Percentiles rank a stretch among this genome's conserved stretches.
phyloP scores from a whole-genome alignment of 2,797 vertebrate genomes.

The Microctenopoma lineatum region DNA sequence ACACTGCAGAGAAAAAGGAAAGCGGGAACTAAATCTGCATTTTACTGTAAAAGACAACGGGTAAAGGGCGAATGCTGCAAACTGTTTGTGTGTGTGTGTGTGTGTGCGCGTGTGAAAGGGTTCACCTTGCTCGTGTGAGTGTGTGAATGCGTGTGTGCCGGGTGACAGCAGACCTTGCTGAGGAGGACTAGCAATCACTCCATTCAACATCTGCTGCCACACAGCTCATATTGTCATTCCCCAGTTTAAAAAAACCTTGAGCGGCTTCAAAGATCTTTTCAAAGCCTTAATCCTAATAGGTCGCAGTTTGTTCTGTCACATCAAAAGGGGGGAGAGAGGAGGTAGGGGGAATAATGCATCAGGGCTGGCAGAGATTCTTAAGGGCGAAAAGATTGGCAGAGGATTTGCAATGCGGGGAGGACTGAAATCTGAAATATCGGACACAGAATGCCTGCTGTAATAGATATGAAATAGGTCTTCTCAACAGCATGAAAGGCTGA shows the following conservation, averaged over 20 bases:
- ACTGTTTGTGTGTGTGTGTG: constrained; percentile 35
- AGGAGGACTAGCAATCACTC: constrained; percentile 86
- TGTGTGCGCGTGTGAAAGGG: constrained; percentile 26
- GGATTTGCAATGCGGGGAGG: constrained; percentile 86
- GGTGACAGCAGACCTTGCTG: constrained; percentile 81
- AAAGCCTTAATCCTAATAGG: constrained; percentile 92
- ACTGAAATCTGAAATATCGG: constrained; percentile 88
- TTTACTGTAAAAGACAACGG: constrained; percentile 66
- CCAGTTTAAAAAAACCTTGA: constrained; percentile 89
- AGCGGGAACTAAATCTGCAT: constrained; percentile 65
- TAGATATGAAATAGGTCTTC: constrained; percentile 91
- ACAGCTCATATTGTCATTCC: constrained; percentile 89
- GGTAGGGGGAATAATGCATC: constrained; percentile 83
- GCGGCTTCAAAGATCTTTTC: constrained; percentile 91
- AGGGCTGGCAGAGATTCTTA: constrained; percentile 87
- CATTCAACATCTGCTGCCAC: constrained; percentile 87
- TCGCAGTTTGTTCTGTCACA: constrained; percentile 91
- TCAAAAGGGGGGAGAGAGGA: constrained; percentile 83
- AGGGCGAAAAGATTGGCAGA: constrained; percentile 88
- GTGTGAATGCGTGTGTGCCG: constrained; percentile 56
- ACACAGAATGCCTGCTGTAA: constrained; percentile 88
- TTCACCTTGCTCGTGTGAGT: constrained; percentile 18
- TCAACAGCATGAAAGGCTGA: constrained; percentile 89
- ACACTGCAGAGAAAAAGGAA: constrained; percentile 20
- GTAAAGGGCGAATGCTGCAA: constrained; percentile 51